phyloP scores from a whole-genome alignment of 1,140 invertebrate species.

The Bursaphelenchus mucronatus region DNA sequence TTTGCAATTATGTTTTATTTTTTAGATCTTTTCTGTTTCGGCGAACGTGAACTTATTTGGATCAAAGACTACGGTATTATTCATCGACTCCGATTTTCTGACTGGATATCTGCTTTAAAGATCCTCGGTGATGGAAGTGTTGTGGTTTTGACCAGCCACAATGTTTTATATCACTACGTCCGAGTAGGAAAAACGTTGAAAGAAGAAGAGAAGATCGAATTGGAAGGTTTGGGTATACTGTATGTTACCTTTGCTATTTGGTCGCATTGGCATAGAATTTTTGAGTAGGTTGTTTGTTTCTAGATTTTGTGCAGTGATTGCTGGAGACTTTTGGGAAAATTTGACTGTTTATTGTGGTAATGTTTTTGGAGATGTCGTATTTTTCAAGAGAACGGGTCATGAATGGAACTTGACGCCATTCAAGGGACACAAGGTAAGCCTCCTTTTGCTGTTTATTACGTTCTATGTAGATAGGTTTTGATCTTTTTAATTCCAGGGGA shows the following conservation, averaged over 20 bases:
- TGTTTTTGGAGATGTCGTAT: constrained; percentile 18
- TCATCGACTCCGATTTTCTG: neutral
- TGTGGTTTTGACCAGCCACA: constrained; percentile 5
- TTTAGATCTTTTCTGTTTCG: constrained; percentile 14
- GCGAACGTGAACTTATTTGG: constrained; percentile 15
- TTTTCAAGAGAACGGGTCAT: neutral
- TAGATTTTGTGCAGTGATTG: constrained; percentile 13
- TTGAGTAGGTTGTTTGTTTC: neutral
- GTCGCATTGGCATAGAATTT: neutral
- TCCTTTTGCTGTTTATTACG: constrained; percentile 2
- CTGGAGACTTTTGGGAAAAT: constrained; percentile 7
- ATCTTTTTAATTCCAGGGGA: constrained; percentile 10
- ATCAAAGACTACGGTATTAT: neutral
- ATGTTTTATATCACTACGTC: neutral
- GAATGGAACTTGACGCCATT: neutral
- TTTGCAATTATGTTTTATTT: neutral
- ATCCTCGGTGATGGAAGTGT: constrained; percentile 1
- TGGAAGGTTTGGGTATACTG: constrained; percentile 15
- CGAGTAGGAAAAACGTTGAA: neutral
- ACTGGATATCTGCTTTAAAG: constrained; percentile 6
- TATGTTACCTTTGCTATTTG: neutral
- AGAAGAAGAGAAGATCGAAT: neutral
- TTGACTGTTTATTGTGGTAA: constrained; percentile 22
- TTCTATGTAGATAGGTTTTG: neutral
- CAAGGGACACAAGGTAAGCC: constrained; percentile 20